Evolutionary conservation across 2,113 vertebrate genomes (phyloP).

Genomic region (Paraplagusia blochii): DNA sequence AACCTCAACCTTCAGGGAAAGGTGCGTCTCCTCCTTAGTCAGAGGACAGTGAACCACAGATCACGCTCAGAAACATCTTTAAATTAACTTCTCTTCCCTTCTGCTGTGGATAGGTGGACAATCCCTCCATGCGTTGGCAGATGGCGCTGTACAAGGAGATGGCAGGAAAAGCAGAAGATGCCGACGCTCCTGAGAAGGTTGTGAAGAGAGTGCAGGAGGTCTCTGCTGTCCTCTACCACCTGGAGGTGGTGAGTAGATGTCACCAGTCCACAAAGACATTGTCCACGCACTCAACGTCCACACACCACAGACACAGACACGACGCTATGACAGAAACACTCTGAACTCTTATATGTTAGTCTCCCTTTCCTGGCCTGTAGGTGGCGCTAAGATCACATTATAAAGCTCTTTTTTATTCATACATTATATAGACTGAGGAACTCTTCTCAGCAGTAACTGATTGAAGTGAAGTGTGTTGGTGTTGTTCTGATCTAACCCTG

Average conservation of each 20-base stretch:
- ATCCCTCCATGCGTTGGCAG: constrained; percentile 91
- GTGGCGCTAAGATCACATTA: too few species aligned
- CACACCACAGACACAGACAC: too few species aligned
- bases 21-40: constrained; percentile 65
- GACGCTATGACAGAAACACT: too few species aligned
- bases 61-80: constrained; percentile 10
- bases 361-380: not conserved
- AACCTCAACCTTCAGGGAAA: constrained; percentile 94
- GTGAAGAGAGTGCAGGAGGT: constrained; percentile 91
- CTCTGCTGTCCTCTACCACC: constrained; percentile 87
- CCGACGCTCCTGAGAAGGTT: constrained; percentile 83
- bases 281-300: too few species aligned
- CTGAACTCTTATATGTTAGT: too few species aligned
- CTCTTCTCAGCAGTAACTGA: too few species aligned
- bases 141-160: constrained; percentile 89
- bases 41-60: not conserved
- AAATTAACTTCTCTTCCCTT: not conserved
- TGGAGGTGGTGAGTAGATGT: constrained; percentile 80
- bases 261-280: too few species aligned
- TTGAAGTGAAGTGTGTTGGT: too few species aligned
- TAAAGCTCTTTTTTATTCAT: too few species aligned
- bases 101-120: constrained; percentile 79
- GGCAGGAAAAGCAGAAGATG: constrained; percentile 88
- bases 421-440: too few species aligned
- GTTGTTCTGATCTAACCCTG: too few species aligned